Evolutionary conservation across 1,140 invertebrate genomes (phyloP), one percentile per base, ranked within the genome.

Genomic region (Dinoponera quadriceps): DNA sequence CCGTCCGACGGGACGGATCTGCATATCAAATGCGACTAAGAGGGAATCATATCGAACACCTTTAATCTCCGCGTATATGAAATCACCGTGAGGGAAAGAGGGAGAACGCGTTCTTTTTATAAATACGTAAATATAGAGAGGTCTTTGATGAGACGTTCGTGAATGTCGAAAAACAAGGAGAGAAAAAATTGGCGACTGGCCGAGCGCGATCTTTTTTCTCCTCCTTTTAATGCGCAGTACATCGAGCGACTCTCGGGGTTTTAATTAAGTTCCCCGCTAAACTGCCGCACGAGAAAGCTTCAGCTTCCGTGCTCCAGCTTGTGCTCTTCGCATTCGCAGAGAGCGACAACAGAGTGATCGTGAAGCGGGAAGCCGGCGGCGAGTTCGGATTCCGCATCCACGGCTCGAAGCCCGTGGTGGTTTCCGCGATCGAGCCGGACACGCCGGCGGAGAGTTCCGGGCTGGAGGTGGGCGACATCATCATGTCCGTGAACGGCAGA

Each of bases 301-400:
- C 4, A 55, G 54, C 54, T 9, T 27, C n/a, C n/a, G n/a, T n/a
- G n/a, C n/a, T n/a, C n/a, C n/a, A n/a, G n/a, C n/a, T n/a, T n/a
- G n/a, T n/a, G n/a, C 22, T 5, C 1, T 65, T 75, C 0, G 29
- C n/a, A 73, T 63, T 95, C 94, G 49, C 95, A 98, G 98, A 98
- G 92, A 97, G 97, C 91, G 97, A 98, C 93, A 98, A 98, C 92
- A 97, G 96, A 38, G 97, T 98, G 18, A 95, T 97, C 55, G 97
- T 98, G 0, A 96, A 96, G 84, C 96, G 97, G 59, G 96, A 97
- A 74, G 97, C 97, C 20, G 93, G 93, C 14, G 97, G 97, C 11
- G 98, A 99, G 91, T 99, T 99, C 93, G 99, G 99, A 14, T 99
- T 99, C 91, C 96, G 98, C 63, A 99, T 99, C 88, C 98, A 99